A percentile compares a stretch with the other conserved stretches of the same genome.
phyloP scores from a whole-genome alignment of 2,113 vertebrate species.

The Hippotragus niger region DNA sequence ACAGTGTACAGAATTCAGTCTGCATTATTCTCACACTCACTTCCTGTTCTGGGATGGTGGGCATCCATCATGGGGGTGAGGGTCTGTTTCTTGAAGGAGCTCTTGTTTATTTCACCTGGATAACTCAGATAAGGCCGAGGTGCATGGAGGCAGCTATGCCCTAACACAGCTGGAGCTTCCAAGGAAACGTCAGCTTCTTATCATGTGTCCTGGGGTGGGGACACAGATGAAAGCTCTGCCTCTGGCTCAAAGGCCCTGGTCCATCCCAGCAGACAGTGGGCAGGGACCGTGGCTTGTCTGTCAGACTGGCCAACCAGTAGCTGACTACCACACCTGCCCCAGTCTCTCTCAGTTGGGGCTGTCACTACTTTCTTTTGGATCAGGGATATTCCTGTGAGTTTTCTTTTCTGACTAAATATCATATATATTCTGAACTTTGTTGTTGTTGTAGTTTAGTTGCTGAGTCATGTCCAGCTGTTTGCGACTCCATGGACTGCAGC shows the following conservation, averaged over 20 bases:
- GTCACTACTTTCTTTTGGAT: not conserved
- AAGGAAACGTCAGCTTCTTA: not conserved
- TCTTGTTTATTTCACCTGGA: not conserved
- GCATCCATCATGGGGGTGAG: not conserved
- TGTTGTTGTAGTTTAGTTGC: not conserved
- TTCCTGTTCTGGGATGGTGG: not conserved
- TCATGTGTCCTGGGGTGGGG: rapidly evolving
- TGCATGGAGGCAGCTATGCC: rapidly evolving
- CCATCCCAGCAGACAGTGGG: rapidly evolving
- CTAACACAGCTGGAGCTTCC: rapidly evolving
- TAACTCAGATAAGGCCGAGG: not conserved
- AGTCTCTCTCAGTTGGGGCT: rapidly evolving
- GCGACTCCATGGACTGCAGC: not conserved
- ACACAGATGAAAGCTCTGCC: not conserved
- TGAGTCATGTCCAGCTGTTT: not conserved
- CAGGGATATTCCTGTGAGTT: not conserved
- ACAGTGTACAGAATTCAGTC: not conserved
- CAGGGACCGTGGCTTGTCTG: rapidly evolving
- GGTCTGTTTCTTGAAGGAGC: rapidly evolving
- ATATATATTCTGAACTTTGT: not conserved
- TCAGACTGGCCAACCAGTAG: too few relatives aligned
- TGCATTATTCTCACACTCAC: not conserved
- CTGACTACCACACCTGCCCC: not conserved
- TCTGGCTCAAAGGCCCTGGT: not conserved
- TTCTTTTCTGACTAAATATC: constrained; percentile 11